These are phyloP conservation scores for Pedionomus torquatus DNA, from an alignment of 2,113 vertebrate species.

Conservation along the genomic window DNA sequence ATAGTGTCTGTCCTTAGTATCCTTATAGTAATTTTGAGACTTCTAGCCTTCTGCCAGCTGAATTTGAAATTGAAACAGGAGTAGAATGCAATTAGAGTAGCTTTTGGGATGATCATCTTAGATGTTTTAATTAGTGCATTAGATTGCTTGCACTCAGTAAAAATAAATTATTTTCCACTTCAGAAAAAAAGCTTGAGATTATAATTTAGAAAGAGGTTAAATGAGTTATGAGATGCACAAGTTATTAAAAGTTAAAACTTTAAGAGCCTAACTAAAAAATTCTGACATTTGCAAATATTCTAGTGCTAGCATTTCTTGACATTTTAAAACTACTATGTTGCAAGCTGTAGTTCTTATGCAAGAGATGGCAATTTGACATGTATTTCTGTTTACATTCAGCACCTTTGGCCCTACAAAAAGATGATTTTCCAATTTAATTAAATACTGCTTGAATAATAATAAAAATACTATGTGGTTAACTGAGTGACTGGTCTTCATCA, in stretches of 20 bases:
- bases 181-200: not conserved
- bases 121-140: not conserved
- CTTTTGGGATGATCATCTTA: not conserved
- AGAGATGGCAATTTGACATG: not conserved
- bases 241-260: not conserved
- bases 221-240: not conserved
- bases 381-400: not conserved
- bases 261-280: not conserved
- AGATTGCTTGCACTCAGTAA: not conserved
- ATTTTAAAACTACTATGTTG: not conserved
- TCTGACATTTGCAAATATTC: not conserved
- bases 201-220: not conserved
- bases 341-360: not conserved
- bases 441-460: not conserved
- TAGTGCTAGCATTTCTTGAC: not conserved
- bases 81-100: not conserved
- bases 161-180: slow-evolving; percentile 16
- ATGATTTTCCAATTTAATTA: not conserved
- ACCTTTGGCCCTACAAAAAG: not conserved
- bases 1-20: not conserved
- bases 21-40: not conserved
- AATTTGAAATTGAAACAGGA: not conserved
- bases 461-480: too few species aligned
- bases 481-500: not conserved
- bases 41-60: not conserved